phyloP scores from a whole-genome alignment of 2,797 vertebrate genomes.

The Agapornis canus region DNA sequence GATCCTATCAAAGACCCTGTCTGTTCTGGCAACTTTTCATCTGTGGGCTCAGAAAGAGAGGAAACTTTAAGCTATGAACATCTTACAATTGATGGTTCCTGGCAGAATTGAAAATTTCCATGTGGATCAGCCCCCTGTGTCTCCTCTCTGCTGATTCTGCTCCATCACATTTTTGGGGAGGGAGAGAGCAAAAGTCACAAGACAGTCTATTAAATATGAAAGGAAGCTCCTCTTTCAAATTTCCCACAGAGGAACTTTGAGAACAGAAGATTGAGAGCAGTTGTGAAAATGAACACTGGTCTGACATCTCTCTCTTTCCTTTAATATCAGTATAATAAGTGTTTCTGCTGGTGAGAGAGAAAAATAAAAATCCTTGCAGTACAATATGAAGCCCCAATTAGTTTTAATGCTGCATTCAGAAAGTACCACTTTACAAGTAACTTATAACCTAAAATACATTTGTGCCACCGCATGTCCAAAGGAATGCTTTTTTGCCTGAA shows the following conservation, averaged over 20 bases:
- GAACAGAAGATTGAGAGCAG: neutral
- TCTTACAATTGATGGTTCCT: neutral
- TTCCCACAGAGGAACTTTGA: neutral
- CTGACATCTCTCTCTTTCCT: neutral
- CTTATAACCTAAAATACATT: neutral
- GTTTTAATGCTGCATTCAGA: neutral
- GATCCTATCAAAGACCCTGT: neutral
- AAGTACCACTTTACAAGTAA: neutral
- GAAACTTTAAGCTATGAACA: neutral
- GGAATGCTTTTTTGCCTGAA: neutral
- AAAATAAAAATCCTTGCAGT: neutral
- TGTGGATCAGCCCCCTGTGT: constrained; percentile 1
- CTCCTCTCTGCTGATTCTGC: constrained; percentile 11
- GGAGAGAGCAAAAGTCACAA: neutral
- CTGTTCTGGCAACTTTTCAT: constrained; percentile 29
- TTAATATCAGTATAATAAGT: neutral
- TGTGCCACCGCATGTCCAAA: neutral
- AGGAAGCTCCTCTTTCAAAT: neutral
- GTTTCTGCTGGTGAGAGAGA: neutral
- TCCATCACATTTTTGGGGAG: neutral
- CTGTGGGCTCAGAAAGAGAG: neutral
- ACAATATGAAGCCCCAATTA: neutral
- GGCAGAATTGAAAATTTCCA: neutral
- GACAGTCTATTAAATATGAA: neutral
- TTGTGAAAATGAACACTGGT: neutral